Evolutionary conservation across 2,797 vertebrate genomes (phyloP).

Genomic region (Molossus alvarezi): DNA sequence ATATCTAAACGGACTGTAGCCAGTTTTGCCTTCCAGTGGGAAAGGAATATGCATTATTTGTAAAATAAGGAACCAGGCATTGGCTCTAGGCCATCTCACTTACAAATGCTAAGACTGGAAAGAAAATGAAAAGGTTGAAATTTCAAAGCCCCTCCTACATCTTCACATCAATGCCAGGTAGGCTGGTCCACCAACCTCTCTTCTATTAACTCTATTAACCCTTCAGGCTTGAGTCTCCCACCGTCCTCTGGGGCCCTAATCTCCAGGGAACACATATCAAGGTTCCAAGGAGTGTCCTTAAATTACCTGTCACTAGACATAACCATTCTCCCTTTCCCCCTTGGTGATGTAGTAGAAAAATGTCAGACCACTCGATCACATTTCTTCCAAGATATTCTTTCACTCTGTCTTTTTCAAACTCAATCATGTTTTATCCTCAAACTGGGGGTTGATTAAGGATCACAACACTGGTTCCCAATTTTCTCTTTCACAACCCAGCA

Average conservation of each 20-base stretch:
- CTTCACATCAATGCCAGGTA: background rate
- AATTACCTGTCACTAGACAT: background rate
- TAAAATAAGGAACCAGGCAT: background rate
- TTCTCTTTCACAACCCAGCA: background rate
- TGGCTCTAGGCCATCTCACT: background rate
- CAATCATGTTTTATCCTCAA: background rate
- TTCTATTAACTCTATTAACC: background rate
- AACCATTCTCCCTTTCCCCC: background rate
- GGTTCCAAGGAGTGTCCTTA: background rate
- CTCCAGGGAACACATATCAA: background rate
- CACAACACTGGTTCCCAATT: background rate
- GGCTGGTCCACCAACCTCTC: background rate
- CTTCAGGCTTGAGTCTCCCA: background rate
- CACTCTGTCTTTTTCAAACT: slow-evolving; percentile 56
- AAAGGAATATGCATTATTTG: background rate
- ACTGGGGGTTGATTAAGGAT: background rate
- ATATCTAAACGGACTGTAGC: background rate
- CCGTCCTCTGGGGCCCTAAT: background rate
- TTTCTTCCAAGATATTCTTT: slow-evolving; percentile 57
- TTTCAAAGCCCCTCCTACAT: background rate
- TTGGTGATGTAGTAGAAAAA: background rate
- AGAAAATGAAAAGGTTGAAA: background rate
- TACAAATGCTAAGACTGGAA: slow-evolving; percentile 44
- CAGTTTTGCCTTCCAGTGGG: background rate
- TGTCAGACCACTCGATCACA: background rate